Evolutionary conservation across 2,888 invertebrate genomes (phyloP).

Genomic region (Anoncus sp.): DNA sequence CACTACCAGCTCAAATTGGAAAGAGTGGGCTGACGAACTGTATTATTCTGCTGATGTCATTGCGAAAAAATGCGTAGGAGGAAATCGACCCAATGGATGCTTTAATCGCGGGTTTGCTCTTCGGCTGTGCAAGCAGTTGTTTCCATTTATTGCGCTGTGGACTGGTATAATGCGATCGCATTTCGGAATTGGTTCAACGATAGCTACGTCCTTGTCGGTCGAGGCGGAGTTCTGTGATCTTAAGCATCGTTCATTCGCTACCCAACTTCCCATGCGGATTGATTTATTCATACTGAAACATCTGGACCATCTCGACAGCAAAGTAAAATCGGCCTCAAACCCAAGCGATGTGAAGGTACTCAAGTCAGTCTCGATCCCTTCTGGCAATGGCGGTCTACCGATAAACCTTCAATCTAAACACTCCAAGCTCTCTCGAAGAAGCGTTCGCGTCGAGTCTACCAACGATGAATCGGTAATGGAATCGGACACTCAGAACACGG

Average conservation of each 20-base stretch:
- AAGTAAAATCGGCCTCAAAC: slow-evolving; percentile 59
- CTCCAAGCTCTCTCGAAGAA: not conserved
- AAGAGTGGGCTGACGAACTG: slow-evolving; percentile 48
- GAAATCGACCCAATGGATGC: slow-evolving; percentile 47
- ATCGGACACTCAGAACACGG: too few species aligned
- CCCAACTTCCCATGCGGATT: slow-evolving; percentile 58
- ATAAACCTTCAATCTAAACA: not conserved
- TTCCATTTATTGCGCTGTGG: slow-evolving; percentile 61
- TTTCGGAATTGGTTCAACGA: slow-evolving; percentile 45
- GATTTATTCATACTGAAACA: slow-evolving; percentile 64
- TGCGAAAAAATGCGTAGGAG: slow-evolving; percentile 43
- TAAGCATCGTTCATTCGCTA: slow-evolving; percentile 50
- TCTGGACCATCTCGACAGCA: slow-evolving; percentile 62
- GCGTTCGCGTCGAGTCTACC: too few species aligned
- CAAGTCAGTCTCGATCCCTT: too few species aligned
- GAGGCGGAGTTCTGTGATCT: slow-evolving; percentile 60
- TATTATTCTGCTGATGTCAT: slow-evolving; percentile 41
- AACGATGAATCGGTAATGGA: too few species aligned
- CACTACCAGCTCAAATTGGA: slow-evolving; percentile 38
- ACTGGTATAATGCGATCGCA: slow-evolving; percentile 60
- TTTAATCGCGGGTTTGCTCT: slow-evolving; percentile 55
- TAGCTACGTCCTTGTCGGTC: slow-evolving; percentile 64
- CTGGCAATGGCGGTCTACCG: not conserved
- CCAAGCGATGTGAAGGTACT: slow-evolving; percentile 21
- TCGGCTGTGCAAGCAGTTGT: slow-evolving; percentile 45